phyloP scores from a whole-genome alignment of 2,797 vertebrate genomes.

The Micrastur ruficollis region DNA sequence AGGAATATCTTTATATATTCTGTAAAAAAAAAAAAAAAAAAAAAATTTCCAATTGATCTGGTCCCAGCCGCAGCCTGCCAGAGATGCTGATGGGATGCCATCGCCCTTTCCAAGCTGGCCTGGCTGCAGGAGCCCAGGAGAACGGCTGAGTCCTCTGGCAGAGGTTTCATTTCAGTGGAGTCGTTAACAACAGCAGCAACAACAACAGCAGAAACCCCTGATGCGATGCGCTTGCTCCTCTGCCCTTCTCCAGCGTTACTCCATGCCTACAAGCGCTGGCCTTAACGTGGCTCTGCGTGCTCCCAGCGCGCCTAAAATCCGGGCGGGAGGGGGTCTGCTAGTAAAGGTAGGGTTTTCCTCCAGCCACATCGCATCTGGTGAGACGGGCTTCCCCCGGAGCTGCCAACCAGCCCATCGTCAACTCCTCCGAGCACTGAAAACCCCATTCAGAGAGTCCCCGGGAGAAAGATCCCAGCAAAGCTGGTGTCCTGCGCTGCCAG shows the following conservation, averaged over 20 bases:
- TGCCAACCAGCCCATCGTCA: neutral
- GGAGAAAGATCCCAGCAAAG: neutral
- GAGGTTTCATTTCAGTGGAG: neutral
- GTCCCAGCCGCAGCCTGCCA: neutral
- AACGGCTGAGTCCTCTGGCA: neutral
- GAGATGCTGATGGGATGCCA: neutral
- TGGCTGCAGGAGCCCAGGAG: neutral
- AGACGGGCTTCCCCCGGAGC: neutral
- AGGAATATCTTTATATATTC: neutral
- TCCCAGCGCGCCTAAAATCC: neutral
- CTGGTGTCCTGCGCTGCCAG: neutral
- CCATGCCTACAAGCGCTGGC: fast-evolving
- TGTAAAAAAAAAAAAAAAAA: neutral
- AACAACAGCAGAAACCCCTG: neutral
- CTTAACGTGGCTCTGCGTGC: fast-evolving
- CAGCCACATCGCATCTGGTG: neutral
- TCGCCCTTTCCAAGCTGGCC: neutral
- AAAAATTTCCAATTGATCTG: neutral
- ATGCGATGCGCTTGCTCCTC: neutral
- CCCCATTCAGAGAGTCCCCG: neutral
- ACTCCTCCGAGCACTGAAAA: neutral
- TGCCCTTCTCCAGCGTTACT: neutral
- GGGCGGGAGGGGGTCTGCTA: neutral
- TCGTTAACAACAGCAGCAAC: neutral
- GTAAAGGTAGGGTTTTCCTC: neutral